A percentile compares a stretch with the other conserved stretches of the same genome.
These are phyloP conservation scores for Theocolax elegans DNA, from an alignment of 1,140 invertebrate genomes.

Conservation along the genomic window DNA sequence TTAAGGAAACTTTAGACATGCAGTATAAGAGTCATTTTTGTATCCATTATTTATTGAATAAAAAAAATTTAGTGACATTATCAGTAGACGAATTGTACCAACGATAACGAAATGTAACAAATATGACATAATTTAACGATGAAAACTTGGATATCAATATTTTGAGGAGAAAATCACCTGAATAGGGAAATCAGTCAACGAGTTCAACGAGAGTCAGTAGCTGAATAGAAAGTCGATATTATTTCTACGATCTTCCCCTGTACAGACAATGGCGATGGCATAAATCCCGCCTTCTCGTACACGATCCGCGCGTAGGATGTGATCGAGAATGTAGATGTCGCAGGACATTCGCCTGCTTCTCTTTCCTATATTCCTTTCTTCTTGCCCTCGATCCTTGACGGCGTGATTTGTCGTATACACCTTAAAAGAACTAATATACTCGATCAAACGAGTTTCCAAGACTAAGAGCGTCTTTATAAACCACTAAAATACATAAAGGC, in stretches of 20 bases:
- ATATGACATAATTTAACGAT: too few relatives aligned
- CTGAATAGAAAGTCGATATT: too few relatives aligned
- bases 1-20: too few relatives aligned
- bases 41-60: too few relatives aligned
- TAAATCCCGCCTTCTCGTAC: slow-evolving; percentile 32
- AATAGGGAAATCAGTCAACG: too few relatives aligned
- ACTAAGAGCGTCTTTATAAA: background rate
- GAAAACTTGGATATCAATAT: too few relatives aligned
- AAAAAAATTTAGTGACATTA: too few relatives aligned
- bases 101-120: too few relatives aligned
- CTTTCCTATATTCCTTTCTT: background rate
- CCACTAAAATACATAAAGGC: slow-evolving; percentile 18
- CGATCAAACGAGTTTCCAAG: slow-evolving; percentile 21
- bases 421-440: slow-evolving; percentile 30
- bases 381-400: background rate
- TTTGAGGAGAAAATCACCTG: too few relatives aligned
- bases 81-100: too few relatives aligned
- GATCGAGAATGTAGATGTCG: slow-evolving; percentile 33
- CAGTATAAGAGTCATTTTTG: too few relatives aligned
- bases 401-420: slow-evolving; percentile 28
- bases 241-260: slow-evolving; percentile 17
- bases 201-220: too few relatives aligned
- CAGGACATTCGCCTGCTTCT: background rate
- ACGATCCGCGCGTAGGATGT: slow-evolving; percentile 26
- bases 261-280: slow-evolving; percentile 23